Base-by-base conservation (phyloP, 2,113 vertebrate species). In the Cyrtonyx montezumae region DNA sequence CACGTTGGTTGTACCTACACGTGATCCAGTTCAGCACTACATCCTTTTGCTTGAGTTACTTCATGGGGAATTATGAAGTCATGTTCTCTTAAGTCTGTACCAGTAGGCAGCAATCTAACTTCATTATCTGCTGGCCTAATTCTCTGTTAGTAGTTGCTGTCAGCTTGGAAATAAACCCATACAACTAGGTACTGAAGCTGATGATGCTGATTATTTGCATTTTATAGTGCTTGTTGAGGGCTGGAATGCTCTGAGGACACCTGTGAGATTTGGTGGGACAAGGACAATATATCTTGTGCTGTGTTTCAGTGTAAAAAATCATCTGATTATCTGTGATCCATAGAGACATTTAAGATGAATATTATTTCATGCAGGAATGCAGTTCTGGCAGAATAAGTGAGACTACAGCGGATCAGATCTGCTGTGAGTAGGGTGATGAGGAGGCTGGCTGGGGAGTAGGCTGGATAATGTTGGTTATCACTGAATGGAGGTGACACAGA, bases 111-210 rank as follows among this genome's bases (percentile, higher is more conserved):
- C 45, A 76, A 63, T 76, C 32, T 55, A 49, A 53, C 28, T 90
- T 88, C 26, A 5, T 84, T 93, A 73, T 32, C 48, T 63, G 1
- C 9, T 48, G 23, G 18, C 43, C 61, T 90, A 49, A 83, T 70
- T 92, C 81, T 68, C 11, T n/a, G 53, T 55, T 32, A 77, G 62
- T 70, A 92, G 53, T 76, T 91, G 45, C 48, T 25, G 11, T 80
- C 67, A 70, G 16, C 32, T 92, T 87, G 28, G 30, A 37, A 62
- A 4, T 42, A 76, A 84, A 86, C 30, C 25, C 34, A 88, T 69
- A 43, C 45, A 71, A 2, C 48, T 56, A 11, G 30, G 20, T 86
- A 32, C 23, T 34, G 28, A 65, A 45, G 62, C 21, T 78, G 66
- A 10, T 78, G 45, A 28, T 79, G 26, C 3, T 26, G 37, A 19